Evolutionary conservation across 2,888 invertebrate species (phyloP).

Genomic region (Operophtera brumata): DNA sequence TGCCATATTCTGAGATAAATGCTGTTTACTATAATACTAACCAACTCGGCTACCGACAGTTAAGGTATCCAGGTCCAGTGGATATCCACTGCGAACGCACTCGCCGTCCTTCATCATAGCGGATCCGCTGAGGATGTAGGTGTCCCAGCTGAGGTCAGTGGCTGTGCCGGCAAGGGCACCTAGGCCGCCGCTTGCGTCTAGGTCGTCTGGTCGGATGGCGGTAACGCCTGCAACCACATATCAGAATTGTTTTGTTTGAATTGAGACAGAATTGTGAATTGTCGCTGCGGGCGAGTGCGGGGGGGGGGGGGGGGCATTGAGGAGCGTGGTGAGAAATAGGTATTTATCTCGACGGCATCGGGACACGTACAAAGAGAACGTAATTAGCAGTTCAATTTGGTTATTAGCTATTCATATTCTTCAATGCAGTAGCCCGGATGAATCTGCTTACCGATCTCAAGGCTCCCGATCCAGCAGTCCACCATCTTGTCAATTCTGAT

Average conservation of each 20-base stretch:
- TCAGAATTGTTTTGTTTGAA: too few relatives aligned
- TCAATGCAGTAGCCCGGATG: too few relatives aligned
- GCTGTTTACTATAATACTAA: slow-evolving; percentile 39
- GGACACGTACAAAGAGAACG: too few relatives aligned
- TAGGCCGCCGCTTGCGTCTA: slow-evolving; percentile 79
- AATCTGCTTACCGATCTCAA: slow-evolving; percentile 86
- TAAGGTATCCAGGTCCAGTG: slow-evolving; percentile 91
- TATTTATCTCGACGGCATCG: too few relatives aligned
- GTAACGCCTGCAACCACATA: slow-evolving; percentile 85
- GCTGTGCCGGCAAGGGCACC: slow-evolving; percentile 86
- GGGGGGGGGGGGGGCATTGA: too few relatives aligned
- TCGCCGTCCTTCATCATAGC: slow-evolving; percentile 95
- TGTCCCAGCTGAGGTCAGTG: slow-evolving; percentile 94
- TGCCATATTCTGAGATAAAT: too few relatives aligned
- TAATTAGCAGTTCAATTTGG: too few relatives aligned
- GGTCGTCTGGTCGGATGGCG: slow-evolving; percentile 92
- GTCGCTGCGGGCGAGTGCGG: too few relatives aligned
- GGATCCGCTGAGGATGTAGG: slow-evolving; percentile 95
- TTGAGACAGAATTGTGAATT: too few relatives aligned
- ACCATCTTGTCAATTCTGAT: slow-evolving; percentile 94
- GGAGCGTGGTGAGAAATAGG: too few relatives aligned
- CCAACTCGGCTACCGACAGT: slow-evolving; percentile 89
- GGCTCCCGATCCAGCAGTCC: slow-evolving; percentile 95
- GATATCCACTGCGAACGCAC: slow-evolving; percentile 91
- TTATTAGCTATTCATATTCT: too few relatives aligned